Evolutionary conservation across 2,113 vertebrate species (phyloP).

Genomic region (Mustelus asterias): DNA sequence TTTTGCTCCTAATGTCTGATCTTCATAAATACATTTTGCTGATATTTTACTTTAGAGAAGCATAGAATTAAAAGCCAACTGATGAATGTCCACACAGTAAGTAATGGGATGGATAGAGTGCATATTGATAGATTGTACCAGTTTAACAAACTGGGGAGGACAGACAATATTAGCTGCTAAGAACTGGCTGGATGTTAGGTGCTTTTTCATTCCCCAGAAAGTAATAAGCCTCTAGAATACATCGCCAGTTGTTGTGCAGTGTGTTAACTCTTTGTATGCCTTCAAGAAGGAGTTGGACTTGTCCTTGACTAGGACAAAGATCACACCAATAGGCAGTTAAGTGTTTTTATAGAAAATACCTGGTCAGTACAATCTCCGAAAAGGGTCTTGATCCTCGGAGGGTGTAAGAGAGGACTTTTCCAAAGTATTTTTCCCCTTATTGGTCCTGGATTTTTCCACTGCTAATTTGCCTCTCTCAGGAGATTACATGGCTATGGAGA

Average conservation of each 20-base stretch:
- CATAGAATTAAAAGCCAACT: background rate
- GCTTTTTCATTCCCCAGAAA: no score
- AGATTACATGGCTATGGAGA: background rate
- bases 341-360: background rate
- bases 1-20: background rate
- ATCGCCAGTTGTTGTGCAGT: no score
- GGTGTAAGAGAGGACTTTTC: background rate
- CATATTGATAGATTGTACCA: background rate
- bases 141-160: background rate
- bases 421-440: background rate
- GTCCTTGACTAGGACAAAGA: background rate
- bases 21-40: background rate
- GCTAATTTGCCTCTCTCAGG: background rate
- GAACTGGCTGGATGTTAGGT: no score
- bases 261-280: no score
- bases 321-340: background rate
- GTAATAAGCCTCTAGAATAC: no score
- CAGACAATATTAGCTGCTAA: no score
- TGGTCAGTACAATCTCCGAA: background rate
- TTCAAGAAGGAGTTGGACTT: background rate
- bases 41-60: background rate
- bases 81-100: background rate
- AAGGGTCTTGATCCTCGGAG: background rate
- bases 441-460: background rate
- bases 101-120: background rate